phyloP scores from a whole-genome alignment of 1,140 invertebrate genomes.

The Drosophila punjabiensis region DNA sequence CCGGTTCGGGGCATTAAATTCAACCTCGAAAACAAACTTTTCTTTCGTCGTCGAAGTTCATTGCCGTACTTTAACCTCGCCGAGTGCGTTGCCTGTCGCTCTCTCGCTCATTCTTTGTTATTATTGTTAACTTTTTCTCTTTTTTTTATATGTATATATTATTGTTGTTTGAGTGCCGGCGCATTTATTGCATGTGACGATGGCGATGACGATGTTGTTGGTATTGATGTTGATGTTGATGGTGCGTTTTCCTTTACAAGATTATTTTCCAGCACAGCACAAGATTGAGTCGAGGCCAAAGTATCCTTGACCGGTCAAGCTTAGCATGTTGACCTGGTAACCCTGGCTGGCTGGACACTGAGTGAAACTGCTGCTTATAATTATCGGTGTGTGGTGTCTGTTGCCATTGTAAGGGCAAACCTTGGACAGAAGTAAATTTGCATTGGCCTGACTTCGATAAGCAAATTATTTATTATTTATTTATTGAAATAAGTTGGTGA shows the following conservation, averaged over 20 bases:
- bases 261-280: neutral
- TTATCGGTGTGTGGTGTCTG: too few species aligned
- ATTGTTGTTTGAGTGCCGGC: constrained; percentile 45
- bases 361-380: neutral
- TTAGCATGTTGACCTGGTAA: constrained; percentile 2
- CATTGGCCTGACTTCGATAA: constrained; percentile 25
- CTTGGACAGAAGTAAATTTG: constrained; percentile 5
- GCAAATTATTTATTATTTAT: neutral
- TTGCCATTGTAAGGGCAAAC: neutral
- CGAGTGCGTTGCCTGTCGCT: constrained; percentile 63
- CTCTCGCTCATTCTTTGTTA: constrained; percentile 30
- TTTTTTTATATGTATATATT: neutral
- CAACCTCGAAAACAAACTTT: constrained; percentile 80
- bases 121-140: constrained; percentile 19
- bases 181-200: constrained; percentile 39
- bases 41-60: constrained; percentile 70
- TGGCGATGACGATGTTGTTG: neutral
- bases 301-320: constrained; percentile 37
- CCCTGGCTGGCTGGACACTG: neutral
- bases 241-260: constrained; percentile 5
- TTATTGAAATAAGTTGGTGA: constrained; percentile 17
- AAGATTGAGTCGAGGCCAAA: constrained; percentile 2
- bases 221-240: neutral
- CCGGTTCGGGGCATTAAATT: constrained; percentile 32
- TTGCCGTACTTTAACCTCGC: constrained; percentile 76